Percentiles rank a stretch among this genome's conserved stretches.
phyloP scores from a whole-genome alignment of 1,140 invertebrate species.

The Drosophila parabipectinata region DNA sequence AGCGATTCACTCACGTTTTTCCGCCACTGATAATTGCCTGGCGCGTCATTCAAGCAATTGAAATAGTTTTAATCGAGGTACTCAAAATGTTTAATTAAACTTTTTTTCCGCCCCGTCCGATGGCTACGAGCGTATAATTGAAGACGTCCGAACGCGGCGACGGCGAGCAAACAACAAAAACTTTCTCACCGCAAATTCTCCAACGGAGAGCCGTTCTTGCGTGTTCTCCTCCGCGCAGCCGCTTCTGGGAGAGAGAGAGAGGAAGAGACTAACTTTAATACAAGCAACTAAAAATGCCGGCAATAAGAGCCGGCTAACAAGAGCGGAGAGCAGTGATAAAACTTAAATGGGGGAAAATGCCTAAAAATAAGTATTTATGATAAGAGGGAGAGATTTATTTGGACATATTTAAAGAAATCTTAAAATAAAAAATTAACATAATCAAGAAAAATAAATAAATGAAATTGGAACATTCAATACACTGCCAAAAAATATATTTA shows the following conservation, averaged over 20 bases:
- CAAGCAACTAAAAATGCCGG: constrained; percentile 15
- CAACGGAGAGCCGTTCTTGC: constrained; percentile 12
- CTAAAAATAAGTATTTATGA: constrained; percentile 13
- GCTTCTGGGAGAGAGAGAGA: background rate
- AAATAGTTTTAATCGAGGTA: constrained; percentile 29
- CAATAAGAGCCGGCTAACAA: constrained; percentile 13
- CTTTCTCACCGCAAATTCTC: constrained; percentile 49
- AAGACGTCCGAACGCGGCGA: constrained; percentile 21
- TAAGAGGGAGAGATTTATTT: background rate
- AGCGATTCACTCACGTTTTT: constrained; percentile 26
- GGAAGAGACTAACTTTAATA: background rate
- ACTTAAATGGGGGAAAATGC: constrained; percentile 2
- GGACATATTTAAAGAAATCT: background rate
- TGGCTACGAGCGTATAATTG: constrained; percentile 8
- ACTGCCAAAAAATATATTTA: no score
- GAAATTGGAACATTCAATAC: no score
- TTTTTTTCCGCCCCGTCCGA: constrained; percentile 40
- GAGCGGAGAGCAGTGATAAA: constrained; percentile 10
- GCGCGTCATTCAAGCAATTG: constrained; percentile 36
- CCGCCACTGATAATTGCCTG: constrained; percentile 29
- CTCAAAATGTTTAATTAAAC: constrained; percentile 63
- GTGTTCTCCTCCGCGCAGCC: background rate
- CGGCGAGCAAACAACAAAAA: constrained; percentile 44
- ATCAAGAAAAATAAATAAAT: no score
- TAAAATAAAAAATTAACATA: no score